A percentile compares a stretch with the other conserved stretches of the same genome.
These are phyloP conservation scores for Agriopis aurantiaria DNA, from an alignment of 2,888 invertebrate species.

Conservation along the genomic window DNA sequence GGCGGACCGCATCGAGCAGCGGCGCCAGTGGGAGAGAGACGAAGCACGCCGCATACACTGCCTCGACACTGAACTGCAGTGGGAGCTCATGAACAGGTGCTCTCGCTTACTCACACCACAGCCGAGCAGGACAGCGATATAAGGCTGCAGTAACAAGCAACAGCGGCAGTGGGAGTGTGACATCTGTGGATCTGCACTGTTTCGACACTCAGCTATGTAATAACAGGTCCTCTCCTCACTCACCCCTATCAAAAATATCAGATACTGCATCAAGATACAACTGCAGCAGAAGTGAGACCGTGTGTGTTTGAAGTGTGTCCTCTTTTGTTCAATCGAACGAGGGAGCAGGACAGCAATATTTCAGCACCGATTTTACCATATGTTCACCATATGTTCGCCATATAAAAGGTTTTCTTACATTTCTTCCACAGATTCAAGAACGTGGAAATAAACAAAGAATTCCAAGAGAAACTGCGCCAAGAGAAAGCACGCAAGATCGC, in stretches of 20 bases:
- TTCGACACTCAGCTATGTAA: no score
- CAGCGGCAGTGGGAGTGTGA: no score
- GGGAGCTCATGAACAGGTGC: slow-evolving; percentile 85
- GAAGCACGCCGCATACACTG: slow-evolving; percentile 64
- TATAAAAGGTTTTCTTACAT: neutral
- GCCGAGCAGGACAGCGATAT: neutral
- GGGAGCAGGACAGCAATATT: no score
- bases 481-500: slow-evolving; percentile 72
- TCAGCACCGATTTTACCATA: no score
- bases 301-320: no score
- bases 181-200: no score
- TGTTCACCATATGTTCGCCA: no score
- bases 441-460: slow-evolving; percentile 77
- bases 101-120: neutral
- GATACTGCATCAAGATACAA: no score
- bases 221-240: no score
- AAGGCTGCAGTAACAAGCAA: neutral
- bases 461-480: slow-evolving; percentile 67
- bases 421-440: slow-evolving; percentile 79
- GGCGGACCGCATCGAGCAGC: slow-evolving; percentile 59
- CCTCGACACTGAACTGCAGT: slow-evolving; percentile 75
- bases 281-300: no score
- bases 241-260: no score
- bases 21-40: slow-evolving; percentile 63
- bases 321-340: no score